Evolutionary conservation across 2,888 invertebrate genomes (phyloP).

Genomic region (Craniophora ligustri): DNA sequence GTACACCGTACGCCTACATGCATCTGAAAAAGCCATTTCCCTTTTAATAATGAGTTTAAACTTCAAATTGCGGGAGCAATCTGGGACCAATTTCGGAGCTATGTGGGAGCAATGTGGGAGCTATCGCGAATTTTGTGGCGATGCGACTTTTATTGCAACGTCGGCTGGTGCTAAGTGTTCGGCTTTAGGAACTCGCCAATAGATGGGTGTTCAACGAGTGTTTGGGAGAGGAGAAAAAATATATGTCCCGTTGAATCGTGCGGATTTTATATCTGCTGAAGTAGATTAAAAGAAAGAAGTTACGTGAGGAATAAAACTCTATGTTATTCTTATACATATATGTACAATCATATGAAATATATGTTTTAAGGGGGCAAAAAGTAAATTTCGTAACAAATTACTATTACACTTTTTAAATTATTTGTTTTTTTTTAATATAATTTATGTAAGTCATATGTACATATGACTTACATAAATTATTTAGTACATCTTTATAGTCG

Average conservation of each 20-base stretch:
- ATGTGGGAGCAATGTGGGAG: constrained; percentile 27
- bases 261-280: constrained; percentile 11
- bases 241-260: not conserved
- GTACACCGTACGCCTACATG: not conserved
- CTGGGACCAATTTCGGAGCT: constrained; percentile 25
- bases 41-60: constrained; percentile 28
- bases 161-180: constrained; percentile 45
- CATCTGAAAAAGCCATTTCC: constrained; percentile 1
- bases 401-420: too few species aligned
- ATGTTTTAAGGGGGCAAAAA: too few species aligned
- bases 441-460: too few species aligned
- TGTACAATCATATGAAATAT: too few species aligned
- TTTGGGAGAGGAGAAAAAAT: constrained; percentile 23
- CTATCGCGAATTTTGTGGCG: constrained; percentile 36
- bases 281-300: too few species aligned
- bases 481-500: too few species aligned
- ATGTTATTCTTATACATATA: too few species aligned
- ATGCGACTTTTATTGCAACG: constrained; percentile 46
- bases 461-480: too few species aligned
- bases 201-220: constrained; percentile 31
- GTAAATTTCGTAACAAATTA: too few species aligned
- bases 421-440: too few species aligned
- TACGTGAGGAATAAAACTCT: too few species aligned
- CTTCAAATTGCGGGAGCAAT: constrained; percentile 16
- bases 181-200: constrained; percentile 18